phyloP scores from a whole-genome alignment of 2,888 invertebrate genomes.

The Trissolcus japonicus region DNA sequence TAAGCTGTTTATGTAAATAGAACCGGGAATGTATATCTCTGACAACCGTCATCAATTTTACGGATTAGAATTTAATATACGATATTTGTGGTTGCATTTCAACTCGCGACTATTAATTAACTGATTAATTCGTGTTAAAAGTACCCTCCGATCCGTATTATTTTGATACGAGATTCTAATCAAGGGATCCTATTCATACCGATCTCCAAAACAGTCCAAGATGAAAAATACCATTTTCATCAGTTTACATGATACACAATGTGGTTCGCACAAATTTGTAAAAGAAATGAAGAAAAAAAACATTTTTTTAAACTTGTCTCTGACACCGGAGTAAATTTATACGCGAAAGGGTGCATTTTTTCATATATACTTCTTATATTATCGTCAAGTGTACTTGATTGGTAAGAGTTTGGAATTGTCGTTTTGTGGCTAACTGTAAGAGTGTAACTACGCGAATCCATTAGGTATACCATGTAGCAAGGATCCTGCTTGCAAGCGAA shows the following conservation, averaged over 20 bases:
- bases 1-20: conserved; percentile 29
- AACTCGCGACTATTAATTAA: neutral
- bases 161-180: too few relatives aligned
- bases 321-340: too few relatives aligned
- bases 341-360: too few relatives aligned
- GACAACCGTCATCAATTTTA: conserved; percentile 2
- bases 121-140: neutral
- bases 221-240: too few relatives aligned
- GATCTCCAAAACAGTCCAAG: too few relatives aligned
- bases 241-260: too few relatives aligned
- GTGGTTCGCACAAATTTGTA: too few relatives aligned
- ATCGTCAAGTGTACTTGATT: conserved; percentile 24
- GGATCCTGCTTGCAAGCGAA: conserved; percentile 37
- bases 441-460: conserved; percentile 45
- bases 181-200: too few relatives aligned
- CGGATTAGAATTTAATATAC: conserved; percentile 4
- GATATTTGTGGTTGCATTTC: neutral
- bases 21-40: neutral
- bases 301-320: too few relatives aligned
- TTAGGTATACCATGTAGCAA: conserved; percentile 40
- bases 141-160: too few relatives aligned
- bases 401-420: conserved; percentile 22
- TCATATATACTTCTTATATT: neutral
- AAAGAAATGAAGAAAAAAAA: too few relatives aligned
- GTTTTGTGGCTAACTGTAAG: conserved; percentile 44